A percentile compares a stretch with the other conserved stretches of the same genome.
Evolutionary conservation across 1,140 invertebrate species (phyloP).

Genomic region (Halesus radiatus): DNA sequence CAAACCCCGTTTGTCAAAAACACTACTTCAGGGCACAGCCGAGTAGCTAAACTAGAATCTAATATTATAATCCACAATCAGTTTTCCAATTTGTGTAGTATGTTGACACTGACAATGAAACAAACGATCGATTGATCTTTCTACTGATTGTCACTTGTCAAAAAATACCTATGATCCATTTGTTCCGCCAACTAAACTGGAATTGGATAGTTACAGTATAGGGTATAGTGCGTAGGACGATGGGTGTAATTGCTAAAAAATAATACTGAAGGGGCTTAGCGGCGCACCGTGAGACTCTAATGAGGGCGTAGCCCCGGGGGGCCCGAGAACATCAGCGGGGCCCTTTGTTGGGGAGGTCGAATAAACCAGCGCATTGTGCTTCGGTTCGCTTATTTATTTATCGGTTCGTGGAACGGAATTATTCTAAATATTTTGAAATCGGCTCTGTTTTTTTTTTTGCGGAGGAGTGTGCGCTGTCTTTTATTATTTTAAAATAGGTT

Average conservation of each 20-base stretch:
- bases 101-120: no score
- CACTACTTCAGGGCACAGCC: no score
- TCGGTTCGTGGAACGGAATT: conserved; percentile 50
- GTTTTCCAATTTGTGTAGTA: neutral
- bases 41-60: no score
- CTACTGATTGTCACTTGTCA: conserved; percentile 14
- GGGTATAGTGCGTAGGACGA: neutral
- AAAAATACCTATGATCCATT: conserved; percentile 39
- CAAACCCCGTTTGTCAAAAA: no score
- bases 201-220: conserved; percentile 43
- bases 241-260: conserved; percentile 51
- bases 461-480: neutral
- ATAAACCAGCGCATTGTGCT: conserved; percentile 28
- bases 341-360: neutral
- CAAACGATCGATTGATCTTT: neutral
- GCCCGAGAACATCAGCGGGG: conserved; percentile 10
- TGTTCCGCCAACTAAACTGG: conserved; percentile 34
- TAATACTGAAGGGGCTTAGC: conserved; percentile 29
- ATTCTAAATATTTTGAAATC: conserved; percentile 54
- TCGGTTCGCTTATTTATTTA: conserved; percentile 52
- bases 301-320: conserved; percentile 46
- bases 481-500: no score
- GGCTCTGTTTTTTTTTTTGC: neutral
- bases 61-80: no score
- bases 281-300: conserved; percentile 50